phyloP scores from a whole-genome alignment of 2,888 invertebrate species.

The Tipula confusa region DNA sequence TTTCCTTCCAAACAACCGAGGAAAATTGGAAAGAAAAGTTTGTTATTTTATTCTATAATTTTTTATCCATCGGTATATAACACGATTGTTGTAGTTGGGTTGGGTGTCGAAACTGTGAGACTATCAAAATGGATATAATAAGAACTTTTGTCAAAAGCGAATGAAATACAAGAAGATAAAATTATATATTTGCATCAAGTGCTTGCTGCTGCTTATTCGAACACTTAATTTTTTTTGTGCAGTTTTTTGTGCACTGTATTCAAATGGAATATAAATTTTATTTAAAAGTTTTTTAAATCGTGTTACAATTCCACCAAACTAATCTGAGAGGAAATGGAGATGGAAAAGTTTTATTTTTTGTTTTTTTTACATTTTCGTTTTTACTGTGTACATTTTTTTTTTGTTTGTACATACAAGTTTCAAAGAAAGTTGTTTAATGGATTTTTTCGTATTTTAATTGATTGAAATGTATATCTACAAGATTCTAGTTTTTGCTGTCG shows the following conservation, averaged over 20 bases:
- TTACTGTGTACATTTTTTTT: neutral
- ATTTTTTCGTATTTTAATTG: neutral
- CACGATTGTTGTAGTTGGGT: neutral
- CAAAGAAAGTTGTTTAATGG: neutral
- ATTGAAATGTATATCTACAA: conserved; percentile 1
- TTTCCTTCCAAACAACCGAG: neutral
- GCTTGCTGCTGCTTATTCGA: neutral
- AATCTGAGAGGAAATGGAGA: neutral
- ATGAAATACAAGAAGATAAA: neutral
- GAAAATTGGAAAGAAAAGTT: neutral
- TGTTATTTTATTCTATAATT: neutral
- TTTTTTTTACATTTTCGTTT: too few relatives aligned
- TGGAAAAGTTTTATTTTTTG: neutral
- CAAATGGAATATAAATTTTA: conserved; percentile 25
- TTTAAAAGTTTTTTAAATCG: neutral
- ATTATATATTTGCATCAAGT: neutral
- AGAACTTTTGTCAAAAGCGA: neutral
- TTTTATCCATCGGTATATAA: too few relatives aligned
- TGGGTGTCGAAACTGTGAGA: neutral
- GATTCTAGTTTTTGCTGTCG: neutral
- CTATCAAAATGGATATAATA: neutral
- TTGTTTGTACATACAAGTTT: conserved; percentile 1
- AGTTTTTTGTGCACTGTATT: neutral
- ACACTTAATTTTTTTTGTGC: neutral
- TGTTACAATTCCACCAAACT: conserved; percentile 8